Percentiles rank a stretch among this genome's conserved stretches.
Conservation (phyloP, 2,797 vertebrate genomes). For the Chelon labrosus region DNA sequence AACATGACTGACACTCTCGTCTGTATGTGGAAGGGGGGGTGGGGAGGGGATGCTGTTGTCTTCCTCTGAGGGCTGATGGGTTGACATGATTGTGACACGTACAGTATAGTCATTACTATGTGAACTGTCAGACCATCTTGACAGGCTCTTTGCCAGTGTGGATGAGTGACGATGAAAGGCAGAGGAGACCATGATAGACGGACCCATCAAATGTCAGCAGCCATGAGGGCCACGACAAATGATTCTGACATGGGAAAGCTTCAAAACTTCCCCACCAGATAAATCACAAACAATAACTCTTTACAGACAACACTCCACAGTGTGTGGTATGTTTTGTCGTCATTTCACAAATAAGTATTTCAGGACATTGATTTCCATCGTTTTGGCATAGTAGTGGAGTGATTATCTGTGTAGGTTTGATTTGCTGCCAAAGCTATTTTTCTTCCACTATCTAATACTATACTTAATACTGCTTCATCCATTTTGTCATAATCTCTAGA, state of each 20-base stretch:
- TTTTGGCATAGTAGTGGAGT: neutral
- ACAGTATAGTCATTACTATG: constrained; percentile 39
- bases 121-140: constrained; percentile 46
- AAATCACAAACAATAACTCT: constrained; percentile 54
- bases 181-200: constrained; percentile 50
- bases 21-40: constrained; percentile 23
- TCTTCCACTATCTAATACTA: neutral
- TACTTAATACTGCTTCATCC: constrained; percentile 32
- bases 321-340: constrained; percentile 24
- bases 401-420: constrained; percentile 19
- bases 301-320: constrained; percentile 6
- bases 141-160: constrained; percentile 46
- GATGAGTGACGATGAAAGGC: constrained; percentile 56
- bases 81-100: constrained; percentile 63
- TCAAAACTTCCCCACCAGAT: constrained; percentile 33
- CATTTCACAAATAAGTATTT: constrained; percentile 29
- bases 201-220: constrained; percentile 50
- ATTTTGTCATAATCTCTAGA: constrained; percentile 52
- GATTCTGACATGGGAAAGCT: constrained; percentile 49
- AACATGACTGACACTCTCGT: constrained; percentile 56
- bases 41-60: constrained; percentile 16
- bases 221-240: constrained; percentile 34
- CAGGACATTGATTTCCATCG: neutral
- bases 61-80: constrained; percentile 29
- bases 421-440: constrained; percentile 29